phyloP scores from a whole-genome alignment of 2,113 vertebrate species.

The Struthidea cinerea region DNA sequence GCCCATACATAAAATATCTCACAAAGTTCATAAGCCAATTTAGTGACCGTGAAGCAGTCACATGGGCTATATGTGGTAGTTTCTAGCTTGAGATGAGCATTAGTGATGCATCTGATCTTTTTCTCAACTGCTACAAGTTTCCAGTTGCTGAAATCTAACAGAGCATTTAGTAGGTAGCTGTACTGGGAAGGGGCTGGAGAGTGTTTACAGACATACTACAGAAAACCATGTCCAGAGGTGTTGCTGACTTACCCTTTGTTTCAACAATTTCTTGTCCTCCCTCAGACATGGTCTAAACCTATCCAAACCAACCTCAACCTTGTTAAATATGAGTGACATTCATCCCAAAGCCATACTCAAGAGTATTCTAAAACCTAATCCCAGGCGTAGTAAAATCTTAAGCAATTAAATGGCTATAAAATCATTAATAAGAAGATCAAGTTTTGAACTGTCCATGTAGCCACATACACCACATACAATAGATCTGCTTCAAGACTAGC shows the following conservation, averaged over 20 bases:
- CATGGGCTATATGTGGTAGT: not conserved
- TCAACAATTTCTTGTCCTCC: not conserved
- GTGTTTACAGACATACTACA: not conserved
- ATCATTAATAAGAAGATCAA: not conserved
- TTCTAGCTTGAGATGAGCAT: not conserved
- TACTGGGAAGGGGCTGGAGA: not conserved
- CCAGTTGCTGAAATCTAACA: not conserved
- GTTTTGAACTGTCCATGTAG: not conserved
- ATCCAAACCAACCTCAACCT: not conserved
- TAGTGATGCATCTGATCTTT: not conserved
- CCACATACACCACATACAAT: not conserved
- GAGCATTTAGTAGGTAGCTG: not conserved
- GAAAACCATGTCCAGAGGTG: not conserved
- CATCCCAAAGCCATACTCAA: not conserved
- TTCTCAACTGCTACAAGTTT: not conserved
- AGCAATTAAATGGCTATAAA: not conserved
- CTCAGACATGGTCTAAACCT: not conserved
- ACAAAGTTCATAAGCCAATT: not conserved
- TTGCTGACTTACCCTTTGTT: not conserved
- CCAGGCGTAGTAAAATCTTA: not conserved
- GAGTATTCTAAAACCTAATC: not conserved
- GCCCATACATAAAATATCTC: not conserved
- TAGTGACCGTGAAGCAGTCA: not conserved
- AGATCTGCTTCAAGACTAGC: not conserved
- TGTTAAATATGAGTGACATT: accelerated